Conservation (phyloP, 2,797 vertebrate genomes). For the Acipenser transmontanus region DNA sequence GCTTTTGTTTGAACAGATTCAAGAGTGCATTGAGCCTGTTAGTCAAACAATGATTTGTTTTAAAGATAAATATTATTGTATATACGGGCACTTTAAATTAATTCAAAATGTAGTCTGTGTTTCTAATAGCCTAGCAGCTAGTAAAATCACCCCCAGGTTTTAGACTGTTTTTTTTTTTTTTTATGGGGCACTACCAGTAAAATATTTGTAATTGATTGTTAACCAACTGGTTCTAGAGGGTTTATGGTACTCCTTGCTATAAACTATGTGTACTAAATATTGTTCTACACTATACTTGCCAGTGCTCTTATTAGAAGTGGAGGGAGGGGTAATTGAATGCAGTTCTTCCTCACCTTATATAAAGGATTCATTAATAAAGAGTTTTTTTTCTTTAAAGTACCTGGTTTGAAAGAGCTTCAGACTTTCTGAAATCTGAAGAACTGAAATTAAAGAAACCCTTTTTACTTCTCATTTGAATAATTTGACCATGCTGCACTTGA, state of each 20-base stretch:
- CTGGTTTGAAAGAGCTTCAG: constrained; percentile 61
- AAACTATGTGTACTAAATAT: too few relatives aligned
- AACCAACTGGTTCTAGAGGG: too few relatives aligned
- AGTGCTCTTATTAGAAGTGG: too few relatives aligned
- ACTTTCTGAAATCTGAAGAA: constrained; percentile 38
- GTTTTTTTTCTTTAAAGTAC: constrained; percentile 40
- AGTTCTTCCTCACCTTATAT: background rate
- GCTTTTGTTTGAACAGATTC: constrained; percentile 43
- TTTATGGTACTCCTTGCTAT: too few relatives aligned
- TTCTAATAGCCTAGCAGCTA: too few relatives aligned
- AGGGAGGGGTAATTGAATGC: too few relatives aligned
- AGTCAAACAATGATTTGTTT: constrained; percentile 58
- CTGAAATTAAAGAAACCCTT: background rate
- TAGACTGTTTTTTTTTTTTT: background rate
- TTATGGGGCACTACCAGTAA: background rate
- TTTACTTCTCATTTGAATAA: background rate
- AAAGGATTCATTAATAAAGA: background rate
- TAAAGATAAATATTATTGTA: constrained; percentile 65
- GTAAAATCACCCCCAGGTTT: background rate
- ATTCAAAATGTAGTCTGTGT: too few relatives aligned
- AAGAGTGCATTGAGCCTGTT: constrained; percentile 42
- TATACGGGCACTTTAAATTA: too few relatives aligned
- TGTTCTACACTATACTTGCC: too few relatives aligned
- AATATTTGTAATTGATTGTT: too few relatives aligned
- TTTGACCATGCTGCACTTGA: too few relatives aligned